A percentile compares a stretch with the other conserved stretches of the same genome.
phyloP scores from a whole-genome alignment of 2,888 invertebrate genomes.

The Scaptomyza caliginosa region DNA sequence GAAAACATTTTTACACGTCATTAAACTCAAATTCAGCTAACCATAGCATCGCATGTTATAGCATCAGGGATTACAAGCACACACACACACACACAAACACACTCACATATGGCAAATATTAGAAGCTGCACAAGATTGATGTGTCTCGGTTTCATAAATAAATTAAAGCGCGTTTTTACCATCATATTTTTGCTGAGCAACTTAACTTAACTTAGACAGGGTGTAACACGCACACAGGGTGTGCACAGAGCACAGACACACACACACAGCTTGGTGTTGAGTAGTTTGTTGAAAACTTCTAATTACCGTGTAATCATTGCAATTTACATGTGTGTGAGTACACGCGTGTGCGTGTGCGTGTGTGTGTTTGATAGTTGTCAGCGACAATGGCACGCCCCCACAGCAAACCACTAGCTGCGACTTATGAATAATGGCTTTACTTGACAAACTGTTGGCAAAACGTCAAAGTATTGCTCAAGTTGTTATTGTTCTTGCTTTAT shows the following conservation, averaged over 20 bases:
- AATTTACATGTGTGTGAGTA: constrained; percentile 48
- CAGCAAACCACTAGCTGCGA: constrained; percentile 14
- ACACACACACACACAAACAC: constrained; percentile 12
- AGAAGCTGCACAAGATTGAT: constrained; percentile 71
- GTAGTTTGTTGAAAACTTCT: constrained; percentile 66
- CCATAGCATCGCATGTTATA: constrained; percentile 74
- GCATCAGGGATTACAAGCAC: constrained; percentile 43
- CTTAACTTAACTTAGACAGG: constrained; percentile 16
- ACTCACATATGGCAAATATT: constrained; percentile 45
- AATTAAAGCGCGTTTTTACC: constrained; percentile 58
- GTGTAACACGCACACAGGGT: constrained; percentile 9
- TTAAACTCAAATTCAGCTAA: constrained; percentile 80
- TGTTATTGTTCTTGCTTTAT: constrained; percentile 8
- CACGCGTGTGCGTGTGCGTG: constrained; percentile 10
- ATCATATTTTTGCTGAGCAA: constrained; percentile 17
- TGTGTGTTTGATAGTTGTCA: constrained; percentile 1
- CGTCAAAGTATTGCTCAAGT: constrained; percentile 47
- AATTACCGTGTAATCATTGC: constrained; percentile 75
- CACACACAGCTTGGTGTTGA: constrained; percentile 4
- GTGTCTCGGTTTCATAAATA: constrained; percentile 72
- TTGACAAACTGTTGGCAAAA: constrained; percentile 29
- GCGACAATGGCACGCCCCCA: constrained; percentile 5
- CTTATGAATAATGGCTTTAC: constrained; percentile 72
- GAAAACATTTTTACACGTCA: constrained; percentile 81
- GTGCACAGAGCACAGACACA: too few relatives aligned